Percentiles rank a stretch among this genome's conserved stretches.
Conservation (phyloP, 2,797 vertebrate genomes). For the Sandelia bainsii region DNA sequence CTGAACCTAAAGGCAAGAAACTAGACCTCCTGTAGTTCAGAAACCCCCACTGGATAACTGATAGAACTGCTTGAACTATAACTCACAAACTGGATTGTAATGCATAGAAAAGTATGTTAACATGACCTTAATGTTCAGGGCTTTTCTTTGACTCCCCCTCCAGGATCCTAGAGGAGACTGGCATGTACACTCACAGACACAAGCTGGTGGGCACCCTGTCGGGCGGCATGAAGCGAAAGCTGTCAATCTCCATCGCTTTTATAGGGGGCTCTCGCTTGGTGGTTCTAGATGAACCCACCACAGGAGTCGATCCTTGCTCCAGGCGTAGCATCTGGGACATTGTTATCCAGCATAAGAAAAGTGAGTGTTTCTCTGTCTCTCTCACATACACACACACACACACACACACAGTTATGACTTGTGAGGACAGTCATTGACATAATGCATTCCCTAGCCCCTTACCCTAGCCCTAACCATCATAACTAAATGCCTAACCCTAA, state of each 20-base stretch:
- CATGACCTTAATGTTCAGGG: constrained; percentile 41
- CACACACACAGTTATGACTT: neutral
- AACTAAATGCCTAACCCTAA: no score
- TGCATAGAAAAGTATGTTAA: constrained; percentile 41
- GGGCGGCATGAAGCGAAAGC: constrained; percentile 97
- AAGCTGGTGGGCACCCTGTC: constrained; percentile 93
- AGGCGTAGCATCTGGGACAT: constrained; percentile 98
- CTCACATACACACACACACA: neutral
- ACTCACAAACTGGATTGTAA: constrained; percentile 39
- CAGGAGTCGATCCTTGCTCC: constrained; percentile 97
- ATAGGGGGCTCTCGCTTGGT: constrained; percentile 96
- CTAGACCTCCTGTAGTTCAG: constrained; percentile 22
- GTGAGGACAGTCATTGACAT: no score
- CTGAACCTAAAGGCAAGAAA: constrained; percentile 38
- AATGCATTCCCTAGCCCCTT: no score
- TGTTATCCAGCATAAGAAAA: constrained; percentile 93
- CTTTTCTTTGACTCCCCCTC: constrained; percentile 47
- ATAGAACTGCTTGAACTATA: constrained; percentile 44
- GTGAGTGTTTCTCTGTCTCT: constrained; percentile 76
- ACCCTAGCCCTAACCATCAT: no score
- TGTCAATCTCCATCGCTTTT: constrained; percentile 97
- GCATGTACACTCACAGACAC: constrained; percentile 93
- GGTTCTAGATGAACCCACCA: constrained; percentile 97
- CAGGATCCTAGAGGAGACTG: constrained; percentile 94
- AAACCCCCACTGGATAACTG: constrained; percentile 43